Conservation (phyloP, 92 coral and sea anemone species). For the Bergia puertoricense region DNA sequence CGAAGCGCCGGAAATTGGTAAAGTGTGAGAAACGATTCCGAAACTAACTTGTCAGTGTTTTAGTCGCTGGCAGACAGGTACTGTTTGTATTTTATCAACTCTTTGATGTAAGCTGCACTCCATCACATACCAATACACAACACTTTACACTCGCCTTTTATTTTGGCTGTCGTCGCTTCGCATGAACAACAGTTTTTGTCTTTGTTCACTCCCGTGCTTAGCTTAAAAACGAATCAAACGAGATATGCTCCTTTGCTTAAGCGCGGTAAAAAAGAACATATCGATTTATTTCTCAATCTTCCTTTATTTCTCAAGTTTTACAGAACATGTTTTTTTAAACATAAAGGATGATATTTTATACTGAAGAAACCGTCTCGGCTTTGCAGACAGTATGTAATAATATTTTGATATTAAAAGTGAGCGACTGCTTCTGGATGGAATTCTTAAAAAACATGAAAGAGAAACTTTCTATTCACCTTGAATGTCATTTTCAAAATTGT, state of each 20-base stretch:
- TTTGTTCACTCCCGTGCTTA: neutral
- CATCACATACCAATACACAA: neutral
- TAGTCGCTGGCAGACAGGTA: neutral
- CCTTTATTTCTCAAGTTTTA: neutral
- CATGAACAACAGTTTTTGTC: conserved; percentile 1
- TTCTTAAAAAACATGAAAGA: neutral
- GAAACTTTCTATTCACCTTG: neutral
- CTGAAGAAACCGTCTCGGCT: neutral
- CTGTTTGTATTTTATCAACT: neutral
- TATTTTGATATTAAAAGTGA: neutral
- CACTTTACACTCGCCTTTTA: neutral
- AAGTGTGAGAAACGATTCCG: neutral
- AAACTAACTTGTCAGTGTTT: neutral
- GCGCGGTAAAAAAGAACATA: neutral
- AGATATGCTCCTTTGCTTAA: neutral
- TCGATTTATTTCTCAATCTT: neutral
- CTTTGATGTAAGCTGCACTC: neutral
- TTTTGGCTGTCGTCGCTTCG: conserved; percentile 24
- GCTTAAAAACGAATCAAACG: conserved; percentile 4
- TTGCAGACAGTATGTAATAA: neutral
- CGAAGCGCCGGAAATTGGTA: neutral
- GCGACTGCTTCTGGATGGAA: neutral
- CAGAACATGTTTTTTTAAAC: neutral
- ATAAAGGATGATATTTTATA: neutral
- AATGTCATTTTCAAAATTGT: neutral